These are phyloP conservation scores for Cremastinae sp. DNA, from an alignment of 2,888 invertebrate species.

Conservation along the genomic window DNA sequence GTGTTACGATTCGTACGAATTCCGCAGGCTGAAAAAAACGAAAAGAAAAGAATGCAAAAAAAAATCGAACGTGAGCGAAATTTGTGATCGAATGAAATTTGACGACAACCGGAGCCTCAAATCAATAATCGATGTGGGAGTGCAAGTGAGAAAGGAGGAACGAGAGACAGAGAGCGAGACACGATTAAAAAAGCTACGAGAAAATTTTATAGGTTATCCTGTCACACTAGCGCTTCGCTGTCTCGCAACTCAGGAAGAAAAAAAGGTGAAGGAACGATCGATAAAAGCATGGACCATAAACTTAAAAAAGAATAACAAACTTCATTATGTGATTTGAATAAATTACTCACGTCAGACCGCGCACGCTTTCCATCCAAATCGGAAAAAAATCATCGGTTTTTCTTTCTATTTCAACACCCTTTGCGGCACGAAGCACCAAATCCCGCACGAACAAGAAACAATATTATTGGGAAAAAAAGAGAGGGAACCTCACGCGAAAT, in stretches of 20 bases:
- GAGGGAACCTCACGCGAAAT: background rate
- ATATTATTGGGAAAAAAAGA: too few relatives aligned
- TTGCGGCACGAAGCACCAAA: constrained; percentile 30
- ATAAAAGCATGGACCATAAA: constrained; percentile 17
- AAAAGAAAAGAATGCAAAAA: too few relatives aligned
- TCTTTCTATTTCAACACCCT: constrained; percentile 31
- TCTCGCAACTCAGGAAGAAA: constrained; percentile 48
- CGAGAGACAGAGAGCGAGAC: background rate
- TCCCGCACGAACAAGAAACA: constrained; percentile 5
- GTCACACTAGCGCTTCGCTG: constrained; percentile 62
- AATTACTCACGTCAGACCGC: constrained; percentile 63
- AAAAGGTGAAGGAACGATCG: constrained; percentile 4
- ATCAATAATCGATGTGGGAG: constrained; percentile 18
- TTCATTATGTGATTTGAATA: constrained; percentile 67
- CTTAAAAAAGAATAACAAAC: constrained; percentile 33
- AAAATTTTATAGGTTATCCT: constrained; percentile 71
- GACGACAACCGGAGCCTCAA: background rate
- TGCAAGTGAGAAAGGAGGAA: background rate
- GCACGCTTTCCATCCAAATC: constrained; percentile 35
- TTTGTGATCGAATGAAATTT: constrained; percentile 3
- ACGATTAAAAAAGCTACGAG: constrained; percentile 1
- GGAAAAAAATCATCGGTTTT: constrained; percentile 29
- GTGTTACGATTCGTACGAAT: too few relatives aligned
- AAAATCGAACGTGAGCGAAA: too few relatives aligned
- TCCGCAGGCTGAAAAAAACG: background rate